Evolutionary conservation across 2,113 vertebrate species (phyloP), one percentile per base, ranked within the genome.

Genomic region (Channa argus): DNA sequence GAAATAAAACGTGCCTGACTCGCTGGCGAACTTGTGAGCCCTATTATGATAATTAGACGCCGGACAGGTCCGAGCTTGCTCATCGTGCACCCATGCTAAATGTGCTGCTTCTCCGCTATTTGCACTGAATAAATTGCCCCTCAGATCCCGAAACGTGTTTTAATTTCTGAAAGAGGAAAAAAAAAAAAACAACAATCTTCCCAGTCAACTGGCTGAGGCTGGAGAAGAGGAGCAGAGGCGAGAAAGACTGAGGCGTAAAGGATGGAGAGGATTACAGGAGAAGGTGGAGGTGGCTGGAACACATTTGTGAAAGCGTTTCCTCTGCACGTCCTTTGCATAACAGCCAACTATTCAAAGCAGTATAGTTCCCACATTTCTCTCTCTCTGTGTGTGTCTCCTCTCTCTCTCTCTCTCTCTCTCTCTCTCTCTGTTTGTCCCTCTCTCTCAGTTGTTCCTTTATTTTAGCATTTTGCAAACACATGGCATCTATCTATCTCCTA

Each of bases 1-100:
- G 76, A n/a, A 83, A 86, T 67, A 50, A 74, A 89, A 87, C 84
- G 77, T 69, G 84, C 76, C 63, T 34, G 74, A 79, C 77, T 77
- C 79, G 76, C 74, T 65, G 85, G 74, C 52, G 70, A 92, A 92
- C 90, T 92, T 90, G 86, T 79, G 87, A 83, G 72, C 71, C 75
- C 84, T 81, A 74, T 88, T 77, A 82, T 75, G 66, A 62, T 83
- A 79, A 90, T 89, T 83, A 85, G 79, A 75, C 87, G 64, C 62
- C 80, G 71, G 84, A 46, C 62, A 38, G 64, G 53, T 71, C 71
- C 46, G 65, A 47, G 82, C 63, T 5, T 11, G 73, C 62, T 86
- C 87, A 72, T 46, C 70, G 79, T 56, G 74, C 80, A 46, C 63
- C 73, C 67, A 44, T 59, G 56, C 39, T 24, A 60, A 65, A 65